Percentiles rank a stretch among this genome's conserved stretches.
These are phyloP conservation scores for Aelia acuminata DNA, from an alignment of 2,888 invertebrate genomes.

Conservation along the genomic window DNA sequence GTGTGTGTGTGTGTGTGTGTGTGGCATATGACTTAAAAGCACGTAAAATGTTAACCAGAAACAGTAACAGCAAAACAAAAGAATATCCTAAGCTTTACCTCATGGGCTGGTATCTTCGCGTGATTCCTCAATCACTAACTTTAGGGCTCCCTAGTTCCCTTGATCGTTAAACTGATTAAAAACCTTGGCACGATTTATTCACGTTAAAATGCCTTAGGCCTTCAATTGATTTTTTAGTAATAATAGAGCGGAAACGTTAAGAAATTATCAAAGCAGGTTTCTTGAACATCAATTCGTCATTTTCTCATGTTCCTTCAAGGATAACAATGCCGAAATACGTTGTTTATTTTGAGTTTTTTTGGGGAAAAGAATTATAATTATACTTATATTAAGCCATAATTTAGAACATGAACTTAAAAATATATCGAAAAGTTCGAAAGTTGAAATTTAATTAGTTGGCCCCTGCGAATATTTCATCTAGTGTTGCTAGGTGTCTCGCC, in stretches of 20 bases:
- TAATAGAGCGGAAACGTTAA: background rate
- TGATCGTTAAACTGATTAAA: conserved; percentile 3
- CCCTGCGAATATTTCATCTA: too few species aligned
- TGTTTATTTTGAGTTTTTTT: too few species aligned
- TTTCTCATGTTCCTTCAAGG: background rate
- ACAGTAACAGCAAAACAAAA: background rate
- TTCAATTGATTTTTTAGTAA: background rate
- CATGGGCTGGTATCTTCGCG: background rate
- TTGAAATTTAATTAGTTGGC: too few species aligned
- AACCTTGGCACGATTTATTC: background rate
- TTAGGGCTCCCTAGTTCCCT: background rate
- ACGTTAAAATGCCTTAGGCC: background rate
- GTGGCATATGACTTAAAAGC: too few species aligned
- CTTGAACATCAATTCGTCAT: background rate
- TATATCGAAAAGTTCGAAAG: too few species aligned
- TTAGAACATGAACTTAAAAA: too few species aligned
- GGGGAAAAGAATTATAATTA: too few species aligned
- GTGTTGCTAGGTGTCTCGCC: too few species aligned
- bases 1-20: too few species aligned
- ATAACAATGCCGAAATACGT: background rate
- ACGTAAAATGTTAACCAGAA: too few species aligned
- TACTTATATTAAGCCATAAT: too few species aligned
- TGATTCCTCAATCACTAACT: background rate
- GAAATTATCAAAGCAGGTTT: background rate
- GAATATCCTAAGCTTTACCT: background rate